A percentile compares a stretch with the other conserved stretches of the same genome.
Evolutionary conservation across 2,797 vertebrate species (phyloP).

Genomic region (Etheostoma perlongum): DNA sequence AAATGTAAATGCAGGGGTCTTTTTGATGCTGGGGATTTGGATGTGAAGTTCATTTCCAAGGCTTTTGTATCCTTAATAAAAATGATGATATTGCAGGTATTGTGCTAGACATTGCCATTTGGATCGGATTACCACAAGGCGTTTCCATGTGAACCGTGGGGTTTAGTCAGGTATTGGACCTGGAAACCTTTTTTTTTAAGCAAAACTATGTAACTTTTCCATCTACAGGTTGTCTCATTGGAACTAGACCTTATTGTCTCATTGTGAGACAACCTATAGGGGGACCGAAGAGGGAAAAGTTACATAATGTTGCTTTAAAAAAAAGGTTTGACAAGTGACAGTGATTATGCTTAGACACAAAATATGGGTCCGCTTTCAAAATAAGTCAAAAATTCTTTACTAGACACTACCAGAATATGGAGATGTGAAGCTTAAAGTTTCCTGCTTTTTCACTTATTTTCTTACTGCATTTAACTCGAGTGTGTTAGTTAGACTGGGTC

Average conservation of each 20-base stretch:
- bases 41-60: conserved; percentile 24
- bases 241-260: too few species aligned
- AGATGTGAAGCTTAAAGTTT: conserved; percentile 6
- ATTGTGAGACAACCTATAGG: too few species aligned
- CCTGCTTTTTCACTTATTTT: neutral
- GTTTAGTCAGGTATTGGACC: neutral
- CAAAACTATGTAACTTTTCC: too few species aligned
- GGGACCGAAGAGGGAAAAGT: too few species aligned
- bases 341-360: conserved; percentile 31
- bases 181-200: neutral
- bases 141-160: conserved; percentile 21
- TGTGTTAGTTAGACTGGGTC: conserved; percentile 36
- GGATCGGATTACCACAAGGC: conserved; percentile 10
- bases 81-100: conserved; percentile 39
- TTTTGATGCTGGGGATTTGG: conserved; percentile 41
- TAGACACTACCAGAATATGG: neutral
- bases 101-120: conserved; percentile 18
- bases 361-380: conserved; percentile 25
- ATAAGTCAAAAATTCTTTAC: neutral
- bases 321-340: neutral
- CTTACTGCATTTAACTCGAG: neutral
- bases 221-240: too few species aligned
- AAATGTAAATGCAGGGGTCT: conserved; percentile 52
- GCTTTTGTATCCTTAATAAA: conserved; percentile 32
- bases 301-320: too few species aligned